Conservation (phyloP, 2,888 invertebrate genomes). For the Drosophila lutescens region DNA sequence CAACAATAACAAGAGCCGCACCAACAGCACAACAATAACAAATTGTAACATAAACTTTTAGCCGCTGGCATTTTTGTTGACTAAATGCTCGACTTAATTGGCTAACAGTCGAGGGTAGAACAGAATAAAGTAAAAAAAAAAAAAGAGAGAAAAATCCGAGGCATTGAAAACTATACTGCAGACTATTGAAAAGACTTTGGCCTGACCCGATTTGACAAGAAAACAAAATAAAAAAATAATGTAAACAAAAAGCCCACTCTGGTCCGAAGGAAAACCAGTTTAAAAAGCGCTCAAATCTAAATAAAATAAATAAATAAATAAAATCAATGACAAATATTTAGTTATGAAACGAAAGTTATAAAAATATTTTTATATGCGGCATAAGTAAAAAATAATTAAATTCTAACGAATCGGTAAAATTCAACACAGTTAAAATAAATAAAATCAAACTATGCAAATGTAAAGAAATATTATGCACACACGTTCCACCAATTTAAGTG, state of each 20-base stretch:
- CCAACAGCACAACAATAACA: conserved; percentile 40
- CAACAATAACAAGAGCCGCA: conserved; percentile 44
- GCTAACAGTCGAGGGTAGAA: conserved; percentile 36
- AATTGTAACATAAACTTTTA: conserved; percentile 55
- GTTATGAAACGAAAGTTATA: neutral
- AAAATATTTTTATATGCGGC: too few species aligned
- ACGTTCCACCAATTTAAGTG: neutral
- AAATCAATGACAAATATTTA: neutral
- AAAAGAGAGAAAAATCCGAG: conserved; percentile 2
- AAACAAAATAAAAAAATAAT: neutral
- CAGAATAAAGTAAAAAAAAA: neutral
- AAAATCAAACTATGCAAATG: neutral
- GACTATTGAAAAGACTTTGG: conserved; percentile 13
- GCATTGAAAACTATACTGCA: conserved; percentile 11
- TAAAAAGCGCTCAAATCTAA: neutral
- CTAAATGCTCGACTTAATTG: conserved; percentile 68
- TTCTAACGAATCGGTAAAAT: neutral
- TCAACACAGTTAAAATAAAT: neutral
- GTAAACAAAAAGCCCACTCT: neutral
- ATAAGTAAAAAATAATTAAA: too few species aligned
- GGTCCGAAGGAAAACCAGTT: neutral
- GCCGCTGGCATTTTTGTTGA: conserved; percentile 60
- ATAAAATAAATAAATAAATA: neutral
- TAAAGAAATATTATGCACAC: neutral
- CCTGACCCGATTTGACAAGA: conserved; percentile 14